A percentile compares a stretch with the other conserved stretches of the same genome.
Evolutionary conservation across 2,113 vertebrate species (phyloP).

Genomic region (Chlamydotis undulata): DNA sequence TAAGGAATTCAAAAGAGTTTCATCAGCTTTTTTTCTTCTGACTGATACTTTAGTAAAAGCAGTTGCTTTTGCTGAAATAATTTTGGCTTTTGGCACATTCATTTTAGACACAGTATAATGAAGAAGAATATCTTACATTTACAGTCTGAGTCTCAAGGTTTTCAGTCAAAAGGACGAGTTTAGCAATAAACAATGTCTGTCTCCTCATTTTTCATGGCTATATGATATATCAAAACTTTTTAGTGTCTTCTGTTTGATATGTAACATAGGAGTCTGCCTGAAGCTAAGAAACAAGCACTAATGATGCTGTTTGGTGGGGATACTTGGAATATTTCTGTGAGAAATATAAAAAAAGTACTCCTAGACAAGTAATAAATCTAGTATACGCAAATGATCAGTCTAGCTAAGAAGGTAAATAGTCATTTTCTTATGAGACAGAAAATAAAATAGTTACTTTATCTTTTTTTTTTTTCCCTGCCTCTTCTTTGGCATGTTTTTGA

Average conservation of each 20-base stretch:
- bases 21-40: background rate
- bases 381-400: background rate
- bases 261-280: background rate
- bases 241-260: background rate
- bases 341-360: background rate
- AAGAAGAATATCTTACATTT: conserved; percentile 3
- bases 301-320: background rate
- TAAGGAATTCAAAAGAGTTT: background rate
- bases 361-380: background rate
- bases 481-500: background rate
- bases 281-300: background rate
- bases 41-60: background rate
- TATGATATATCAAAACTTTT: background rate
- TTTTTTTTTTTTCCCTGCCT: background rate
- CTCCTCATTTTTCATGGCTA: conserved; percentile 15
- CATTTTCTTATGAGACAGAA: background rate
- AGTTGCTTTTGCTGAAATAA: background rate
- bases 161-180: background rate
- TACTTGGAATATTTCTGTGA: background rate
- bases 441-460: background rate
- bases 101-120: background rate
- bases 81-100: conserved; percentile 4
- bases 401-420: background rate
- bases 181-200: background rate
- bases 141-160: background rate